Conservation (phyloP, 2,888 invertebrate genomes). For the Nyleta sp. region DNA sequence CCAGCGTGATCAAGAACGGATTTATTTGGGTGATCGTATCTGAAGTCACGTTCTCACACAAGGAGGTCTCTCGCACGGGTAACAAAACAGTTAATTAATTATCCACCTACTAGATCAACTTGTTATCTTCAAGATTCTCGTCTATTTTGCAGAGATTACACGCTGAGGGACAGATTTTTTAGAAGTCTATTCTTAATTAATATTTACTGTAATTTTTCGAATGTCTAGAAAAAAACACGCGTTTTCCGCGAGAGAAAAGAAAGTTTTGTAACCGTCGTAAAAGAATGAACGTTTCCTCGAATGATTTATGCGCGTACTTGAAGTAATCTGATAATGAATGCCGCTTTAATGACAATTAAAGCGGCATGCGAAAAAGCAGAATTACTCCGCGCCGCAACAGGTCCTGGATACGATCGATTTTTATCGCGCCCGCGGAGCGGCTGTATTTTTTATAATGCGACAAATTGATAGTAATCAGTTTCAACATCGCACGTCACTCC, state of each 20-base stretch:
- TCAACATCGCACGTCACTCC: no score
- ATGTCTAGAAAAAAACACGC: no score
- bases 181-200: not conserved
- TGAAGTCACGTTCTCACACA: slow-evolving; percentile 44
- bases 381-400: slow-evolving; percentile 33
- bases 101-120: slow-evolving; percentile 45
- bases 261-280: no score
- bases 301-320: slow-evolving; percentile 31
- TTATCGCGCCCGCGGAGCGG: not conserved
- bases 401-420: slow-evolving; percentile 20
- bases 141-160: slow-evolving; percentile 36
- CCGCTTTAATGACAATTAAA: slow-evolving; percentile 21
- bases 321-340: slow-evolving; percentile 34
- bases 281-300: not conserved
- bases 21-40: slow-evolving; percentile 39
- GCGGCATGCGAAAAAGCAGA: slow-evolving; percentile 8
- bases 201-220: slow-evolving; percentile 4
- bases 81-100: slow-evolving; percentile 59
- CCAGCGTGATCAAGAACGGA: slow-evolving; percentile 9
- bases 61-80: slow-evolving; percentile 10
- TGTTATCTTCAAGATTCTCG: slow-evolving; percentile 28
- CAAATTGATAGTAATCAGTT: slow-evolving; percentile 23
- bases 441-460: slow-evolving; percentile 12
- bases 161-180: slow-evolving; percentile 9
- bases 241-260: no score